Evolutionary conservation across 2,888 invertebrate genomes (phyloP), one percentile per base, ranked within the genome.

Genomic region (Automeris io): DNA sequence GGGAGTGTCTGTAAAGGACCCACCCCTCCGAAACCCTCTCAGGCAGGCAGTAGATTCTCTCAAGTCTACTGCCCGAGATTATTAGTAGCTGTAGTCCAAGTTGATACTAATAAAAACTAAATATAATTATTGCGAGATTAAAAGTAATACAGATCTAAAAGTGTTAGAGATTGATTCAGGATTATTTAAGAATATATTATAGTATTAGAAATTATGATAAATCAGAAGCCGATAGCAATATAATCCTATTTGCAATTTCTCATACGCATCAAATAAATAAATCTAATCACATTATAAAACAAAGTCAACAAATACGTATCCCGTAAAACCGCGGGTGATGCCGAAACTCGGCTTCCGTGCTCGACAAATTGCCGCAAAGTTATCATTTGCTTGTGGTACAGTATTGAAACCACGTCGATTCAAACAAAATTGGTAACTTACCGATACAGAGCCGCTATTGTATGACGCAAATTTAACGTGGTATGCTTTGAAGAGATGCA

Each of bases 401-500:
- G n/a, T 16, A 16, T 16, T 29, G n/a, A 29, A 29, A 29, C n/a
- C 13, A 3, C 29, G 16, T 16, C 29, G n/a, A 16, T 1, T 16
- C 29, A n/a, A 29, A n/a, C 29, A n/a, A 8, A 16, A n/a, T 4
- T 16, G 8, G 16, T 16, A n/a, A 5, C 6, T 16, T n/a, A 1
- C 29, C 8, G 5, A 16, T n/a, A 4, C 5, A 29, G 29, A 16
- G 16, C n/a, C 8, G 8, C 2, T 16, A 29, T 29, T 29, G 11
- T 22, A 19, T 18, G n/a, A 18, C 11, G 32, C 37, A 37, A 37
- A 32, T 7, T 21, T 19, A 16, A 29, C 16, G 16, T 29, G 13
- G 29, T 29, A 16, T 29, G 16, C 16, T 7, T 18, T 19, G 9
- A 43, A 34, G 39, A 45, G 49, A 43, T 60, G 60, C 61, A 60